Base-by-base conservation (phyloP, 2,888 invertebrate genomes). In the Dasysyrphus albostriatus region DNA sequence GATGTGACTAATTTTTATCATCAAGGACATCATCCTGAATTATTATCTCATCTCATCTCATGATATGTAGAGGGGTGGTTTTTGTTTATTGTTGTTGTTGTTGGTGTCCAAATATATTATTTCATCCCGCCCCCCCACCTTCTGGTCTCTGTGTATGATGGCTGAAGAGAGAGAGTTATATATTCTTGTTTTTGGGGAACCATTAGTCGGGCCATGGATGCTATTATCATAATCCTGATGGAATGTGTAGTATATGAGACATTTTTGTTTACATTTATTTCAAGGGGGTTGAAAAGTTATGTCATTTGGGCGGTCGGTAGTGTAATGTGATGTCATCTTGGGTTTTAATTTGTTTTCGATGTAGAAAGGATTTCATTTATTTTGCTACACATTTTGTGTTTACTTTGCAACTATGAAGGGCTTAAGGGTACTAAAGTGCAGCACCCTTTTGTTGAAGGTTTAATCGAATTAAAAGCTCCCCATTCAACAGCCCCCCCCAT, bases 151-250 rank as follows among this genome's bases (percentile, higher is more conserved):
- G 9, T 67, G 37, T 5, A 44, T 42, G 47, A 24, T 44, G 74
- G 24, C 14, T 42, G 19, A 42, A 24, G 14, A 16, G 58, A 16
- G 34, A 37, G n/a, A 34, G n/a, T 3, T n/a, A 34, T 10, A 34
- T 6, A 37, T 67, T 54, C 67, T 78, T 59, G 29, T 14, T 32
- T 44, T 51, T 24, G 51, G 49, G 81, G 34, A 39, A 49, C 76
- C 76, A 85, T 85, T 85, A 85, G 81, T 39, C 59, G 9, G 42
- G 67, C 24, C 42, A 37, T 61, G 42, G 39, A 44, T 67, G 59
- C 76, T 76, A 76, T 84, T 76, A 59, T 81, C 67, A 69, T 81
- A 85, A 85, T 81, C 76, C 61, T 81, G 84, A 85, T 77, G 81
- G 81, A 85, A 77, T 77, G 84, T 61, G 14, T 47, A 47, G 16